Base-by-base conservation (phyloP, 2,797 vertebrate genomes). In the Myiotriccus ornatus region DNA sequence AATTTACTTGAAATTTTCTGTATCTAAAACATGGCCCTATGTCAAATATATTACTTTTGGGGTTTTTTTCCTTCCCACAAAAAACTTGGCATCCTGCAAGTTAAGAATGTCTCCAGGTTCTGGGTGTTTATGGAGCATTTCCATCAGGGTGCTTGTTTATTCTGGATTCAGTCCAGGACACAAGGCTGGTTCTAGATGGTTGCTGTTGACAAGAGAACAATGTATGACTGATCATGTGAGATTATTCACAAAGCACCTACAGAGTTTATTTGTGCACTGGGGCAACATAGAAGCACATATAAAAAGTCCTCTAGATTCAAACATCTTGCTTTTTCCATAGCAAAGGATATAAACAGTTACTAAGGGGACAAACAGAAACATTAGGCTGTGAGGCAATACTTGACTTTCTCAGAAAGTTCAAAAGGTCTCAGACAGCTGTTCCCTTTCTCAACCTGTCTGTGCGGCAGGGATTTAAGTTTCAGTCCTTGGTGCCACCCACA, bases 121-220 rank as follows among this genome's bases (percentile, higher is more conserved):
- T 95, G 89, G 93, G 91, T 87, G 83, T 97, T 97, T 96, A 89
- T 93, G 92, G 79, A 96, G 82, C 21, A 21, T 93, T 97, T 96
- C 69, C 90, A 96, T 95, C 43, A 86, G 94, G 94, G 93, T 96
- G 84, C 59, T 92, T 97, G 94, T 97, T 98, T 97, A 96, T 90
- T 89, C 91, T 97, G 97, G 96, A 96, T 78, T 80, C 28, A 46
- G 57, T 97, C 96, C 97, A 98, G 88, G 84, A 91, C 74, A 89
- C 93, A 94, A 94, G 93, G 84, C 93, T 55, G 24, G 18, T 95
- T 93, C 65, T 88, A 97, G 94, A 96, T 92, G 96, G 78, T 80
- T 96, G 87, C 89, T 90, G 80, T 92, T 95, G 89, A 98, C 94
- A 97, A 94, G 94, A 96, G 96, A 97, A 97, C 92, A 97, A 97